Evolutionary conservation across 2,113 vertebrate species (phyloP), one percentile per base, ranked within the genome.

Genomic region (Dromaius novaehollandiae): DNA sequence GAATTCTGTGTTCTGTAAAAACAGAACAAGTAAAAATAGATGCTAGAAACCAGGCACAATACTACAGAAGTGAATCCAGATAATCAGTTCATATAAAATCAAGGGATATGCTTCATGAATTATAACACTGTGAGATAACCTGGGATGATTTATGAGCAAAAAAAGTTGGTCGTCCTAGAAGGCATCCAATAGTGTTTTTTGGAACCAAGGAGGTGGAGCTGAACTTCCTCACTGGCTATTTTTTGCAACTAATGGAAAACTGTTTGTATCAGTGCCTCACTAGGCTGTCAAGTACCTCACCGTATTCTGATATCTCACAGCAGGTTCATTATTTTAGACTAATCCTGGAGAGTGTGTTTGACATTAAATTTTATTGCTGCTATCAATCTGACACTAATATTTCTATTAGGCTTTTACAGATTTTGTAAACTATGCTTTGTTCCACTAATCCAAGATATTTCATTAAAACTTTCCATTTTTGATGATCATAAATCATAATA

Each of bases 1-100:
- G 87, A 94, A 82, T 83, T 70, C 85, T 65, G 32, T 24, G n/a
- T 68, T 86, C 93, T 78, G 73, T 95, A 92, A 90, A 95, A 95
- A 63, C 46, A 64, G 74, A 93, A 69, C 28, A 93, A 89, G 38
- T 61, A 66, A 86, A 96, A 96, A 94, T 86, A 94, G 75, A 86
- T 89, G 51, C 44, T 74, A 90, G 58, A 91, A 94, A 88, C 61
- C n/a, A 84, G 51, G 70, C 87, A 96, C 89, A 50, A 79, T 17
- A 95, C 34, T 60, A 84, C 79, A 79, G 63, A 89, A 88, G 22
- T 28, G 9, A 87, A 97, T 89, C 70, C 50, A 91, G 86, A 75
- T 36, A 88, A 86, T 42, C 26, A 92, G 74, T 88, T 92, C 0
- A 53, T 75, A 71, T 21, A 83, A 95, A 86, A 87, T 68, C 76